Percentiles rank a stretch among this genome's conserved stretches.
Conservation (phyloP, 2,797 vertebrate species). For the Triplophysa bombifrons region DNA sequence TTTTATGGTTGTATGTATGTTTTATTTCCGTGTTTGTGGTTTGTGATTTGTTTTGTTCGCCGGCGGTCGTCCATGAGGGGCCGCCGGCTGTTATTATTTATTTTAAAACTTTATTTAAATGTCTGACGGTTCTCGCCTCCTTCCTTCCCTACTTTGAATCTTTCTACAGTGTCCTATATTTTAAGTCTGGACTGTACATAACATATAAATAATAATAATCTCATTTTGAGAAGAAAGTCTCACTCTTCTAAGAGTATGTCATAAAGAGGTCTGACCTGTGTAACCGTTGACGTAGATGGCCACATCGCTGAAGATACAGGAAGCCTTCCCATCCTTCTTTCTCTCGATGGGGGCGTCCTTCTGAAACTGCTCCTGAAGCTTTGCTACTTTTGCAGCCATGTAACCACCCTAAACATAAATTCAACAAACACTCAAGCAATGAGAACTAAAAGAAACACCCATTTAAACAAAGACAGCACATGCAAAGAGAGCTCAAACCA, state of each 20-base stretch:
- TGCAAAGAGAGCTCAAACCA: not conserved
- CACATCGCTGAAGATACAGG: slow-evolving; percentile 90
- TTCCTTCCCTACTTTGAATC: no score
- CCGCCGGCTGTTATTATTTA: no score
- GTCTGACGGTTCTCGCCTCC: no score
- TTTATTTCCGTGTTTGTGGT: no score
- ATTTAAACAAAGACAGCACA: slow-evolving; percentile 10
- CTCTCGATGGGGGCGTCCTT: slow-evolving; percentile 84
- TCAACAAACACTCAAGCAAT: slow-evolving; percentile 15
- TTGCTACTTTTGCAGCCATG: slow-evolving; percentile 95
- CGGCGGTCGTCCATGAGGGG: no score
- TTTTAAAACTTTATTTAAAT: no score
- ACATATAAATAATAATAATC: not conserved
- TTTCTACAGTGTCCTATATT: not conserved
- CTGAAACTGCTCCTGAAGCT: slow-evolving; percentile 93
- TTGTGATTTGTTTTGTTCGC: no score
- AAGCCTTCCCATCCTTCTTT: slow-evolving; percentile 82
- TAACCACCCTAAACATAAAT: slow-evolving; percentile 84
- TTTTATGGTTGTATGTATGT: no score
- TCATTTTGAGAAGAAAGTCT: not conserved
- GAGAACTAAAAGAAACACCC: not conserved
- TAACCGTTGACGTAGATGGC: slow-evolving; percentile 97
- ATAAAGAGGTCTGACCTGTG: slow-evolving; percentile 81
- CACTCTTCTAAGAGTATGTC: not conserved
- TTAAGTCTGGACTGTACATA: not conserved